Evolutionary conservation across 2,113 vertebrate species (phyloP).

Genomic region (Marmota flaviventris): DNA sequence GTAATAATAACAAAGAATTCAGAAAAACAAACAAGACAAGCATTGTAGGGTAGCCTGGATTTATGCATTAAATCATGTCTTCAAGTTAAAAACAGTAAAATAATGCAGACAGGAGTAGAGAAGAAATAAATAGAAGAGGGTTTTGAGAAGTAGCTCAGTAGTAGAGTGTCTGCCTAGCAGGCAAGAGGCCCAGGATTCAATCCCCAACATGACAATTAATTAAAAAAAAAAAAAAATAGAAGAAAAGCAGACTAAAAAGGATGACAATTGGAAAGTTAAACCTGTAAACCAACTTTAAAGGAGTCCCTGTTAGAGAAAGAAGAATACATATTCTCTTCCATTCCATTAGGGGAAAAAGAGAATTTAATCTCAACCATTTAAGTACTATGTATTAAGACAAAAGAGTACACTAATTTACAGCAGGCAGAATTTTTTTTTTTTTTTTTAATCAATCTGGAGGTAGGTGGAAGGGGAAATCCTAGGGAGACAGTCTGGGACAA

Average conservation of each 20-base stretch:
- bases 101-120: not conserved
- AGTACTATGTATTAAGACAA: not conserved
- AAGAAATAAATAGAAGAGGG: not conserved
- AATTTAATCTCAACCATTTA: not conserved
- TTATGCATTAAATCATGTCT: not conserved
- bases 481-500: not conserved
- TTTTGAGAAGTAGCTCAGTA: not conserved
- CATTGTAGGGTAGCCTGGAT: not conserved
- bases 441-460: not conserved
- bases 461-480: not conserved
- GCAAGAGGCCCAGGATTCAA: not conserved
- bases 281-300: not conserved
- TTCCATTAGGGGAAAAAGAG: not conserved
- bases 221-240: not conserved
- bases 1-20: constrained; percentile 7
- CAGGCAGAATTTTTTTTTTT: not conserved
- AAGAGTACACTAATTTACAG: not conserved
- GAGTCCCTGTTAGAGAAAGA: not conserved
- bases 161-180: not conserved
- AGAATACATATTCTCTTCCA: not conserved
- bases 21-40: constrained; percentile 3
- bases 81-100: constrained; percentile 16
- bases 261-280: not conserved
- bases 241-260: not conserved
- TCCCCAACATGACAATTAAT: too few species aligned